Conservation (phyloP, 1,140 invertebrate species). For the Bombus affinis region DNA sequence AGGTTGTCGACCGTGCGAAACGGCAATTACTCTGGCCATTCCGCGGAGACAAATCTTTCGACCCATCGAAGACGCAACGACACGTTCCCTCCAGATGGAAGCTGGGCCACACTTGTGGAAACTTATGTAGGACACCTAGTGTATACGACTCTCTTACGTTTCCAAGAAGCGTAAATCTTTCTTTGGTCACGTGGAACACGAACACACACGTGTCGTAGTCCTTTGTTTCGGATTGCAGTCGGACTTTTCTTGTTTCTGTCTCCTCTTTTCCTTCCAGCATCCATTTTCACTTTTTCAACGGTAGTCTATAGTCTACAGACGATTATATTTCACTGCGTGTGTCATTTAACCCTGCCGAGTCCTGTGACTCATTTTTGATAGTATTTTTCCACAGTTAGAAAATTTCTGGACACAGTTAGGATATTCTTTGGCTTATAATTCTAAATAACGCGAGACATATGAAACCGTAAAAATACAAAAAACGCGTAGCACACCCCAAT, state of each 20-base stretch:
- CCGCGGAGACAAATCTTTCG: constrained; percentile 10
- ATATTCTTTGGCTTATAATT: too few species aligned
- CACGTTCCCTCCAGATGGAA: constrained; percentile 31
- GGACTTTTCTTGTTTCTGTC: neutral
- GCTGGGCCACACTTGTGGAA: neutral
- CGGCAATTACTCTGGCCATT: constrained; percentile 10
- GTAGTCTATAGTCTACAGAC: too few species aligned
- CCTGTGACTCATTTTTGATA: too few species aligned
- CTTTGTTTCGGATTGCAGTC: neutral
- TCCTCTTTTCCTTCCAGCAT: neutral
- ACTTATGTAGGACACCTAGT: constrained; percentile 12
- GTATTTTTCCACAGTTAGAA: too few species aligned
- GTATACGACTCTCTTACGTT: neutral
- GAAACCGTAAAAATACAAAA: too few species aligned
- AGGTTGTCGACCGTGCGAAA: constrained; percentile 14
- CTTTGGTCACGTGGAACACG: neutral
- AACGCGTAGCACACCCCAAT: too few species aligned
- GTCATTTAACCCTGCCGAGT: too few species aligned
- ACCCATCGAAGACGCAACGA: neutral
- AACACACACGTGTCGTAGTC: neutral
- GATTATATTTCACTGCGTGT: too few species aligned
- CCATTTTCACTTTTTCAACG: neutral
- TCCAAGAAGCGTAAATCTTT: constrained; percentile 19
- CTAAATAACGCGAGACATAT: too few species aligned
- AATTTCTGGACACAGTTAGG: too few species aligned